phyloP scores from a whole-genome alignment of 1,140 invertebrate genomes.

The Drosophila burlai region DNA sequence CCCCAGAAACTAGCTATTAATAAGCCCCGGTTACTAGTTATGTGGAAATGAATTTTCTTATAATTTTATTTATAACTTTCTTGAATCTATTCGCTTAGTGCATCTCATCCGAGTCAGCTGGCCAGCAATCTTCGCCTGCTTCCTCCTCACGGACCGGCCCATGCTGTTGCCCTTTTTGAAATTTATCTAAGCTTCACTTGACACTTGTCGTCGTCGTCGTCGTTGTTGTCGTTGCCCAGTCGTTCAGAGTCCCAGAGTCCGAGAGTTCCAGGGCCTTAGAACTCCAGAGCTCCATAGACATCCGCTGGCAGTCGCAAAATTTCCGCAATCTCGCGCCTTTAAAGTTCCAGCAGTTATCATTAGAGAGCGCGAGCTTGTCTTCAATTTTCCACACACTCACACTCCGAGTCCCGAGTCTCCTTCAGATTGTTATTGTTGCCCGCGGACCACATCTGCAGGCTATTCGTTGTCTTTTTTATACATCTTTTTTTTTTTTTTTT shows the following conservation, averaged over 20 bases:
- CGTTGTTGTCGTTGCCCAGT: slow-evolving; percentile 20
- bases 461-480: slow-evolving; percentile 40
- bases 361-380: slow-evolving; percentile 64
- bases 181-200: slow-evolving; percentile 82
- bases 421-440: slow-evolving; percentile 50
- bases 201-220: slow-evolving; percentile 71
- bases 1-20: not conserved
- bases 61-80: not conserved
- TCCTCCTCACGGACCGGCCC: slow-evolving; percentile 23
- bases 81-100: not conserved
- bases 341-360: slow-evolving; percentile 81
- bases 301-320: slow-evolving; percentile 57
- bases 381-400: slow-evolving; percentile 76
- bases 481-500: slow-evolving; percentile 7
- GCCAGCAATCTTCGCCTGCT: slow-evolving; percentile 36
- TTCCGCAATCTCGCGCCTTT: slow-evolving; percentile 79
- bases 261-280: slow-evolving; percentile 1
- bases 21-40: not conserved
- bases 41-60: not conserved
- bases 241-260: slow-evolving; percentile 1
- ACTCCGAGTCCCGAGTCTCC: slow-evolving; percentile 3
- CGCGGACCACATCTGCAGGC: slow-evolving; percentile 46
- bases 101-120: slow-evolving; percentile 9
- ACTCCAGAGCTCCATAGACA: slow-evolving; percentile 8
- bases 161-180: slow-evolving; percentile 82